Evolutionary conservation across 2,113 vertebrate species (phyloP), one percentile per base, ranked within the genome.

Genomic region (Tricholaema leucomelas): DNA sequence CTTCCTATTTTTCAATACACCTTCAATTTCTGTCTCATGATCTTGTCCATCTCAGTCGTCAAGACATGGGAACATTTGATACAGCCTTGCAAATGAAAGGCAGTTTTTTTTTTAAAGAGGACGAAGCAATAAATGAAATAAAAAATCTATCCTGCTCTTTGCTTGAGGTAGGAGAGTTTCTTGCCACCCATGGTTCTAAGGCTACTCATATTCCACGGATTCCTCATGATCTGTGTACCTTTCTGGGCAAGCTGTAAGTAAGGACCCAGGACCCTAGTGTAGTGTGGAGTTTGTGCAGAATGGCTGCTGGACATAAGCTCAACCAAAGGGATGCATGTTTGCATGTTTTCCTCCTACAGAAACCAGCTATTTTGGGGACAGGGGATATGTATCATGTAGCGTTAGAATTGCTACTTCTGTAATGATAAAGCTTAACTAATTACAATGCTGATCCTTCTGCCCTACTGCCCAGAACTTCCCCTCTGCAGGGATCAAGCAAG

Each of bases 121-220:
- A 74, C 8, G 56, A 77, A 71, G 30, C 11, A 58, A 21, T 5
- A 50, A 2, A 3, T 61, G 63, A 71, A 81, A 27, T 58, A 42
- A 20, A 40, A 79, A 27, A 13, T 75, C 63, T 18, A 48, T 54
- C 6, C 3, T 54, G 5, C 23, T 6, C 10, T 73, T 79, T 15
- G 3, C 55, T 79, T 2, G 2, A 65, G 8, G 4, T 0, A 2
- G 1, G 9, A 27, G 6, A 6, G 1, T 46, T 77, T 85, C 31
- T 66, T 4, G 28, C 15, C 17, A 40, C 1, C 2, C 1, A 0
- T 7, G 18, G 4, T 56, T 86, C 18, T 40, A 79, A 0, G 52
- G 12, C 8, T 59, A 10, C 28, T 58, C 23, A 42, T 17, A 40
- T 6, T 70, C 15, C 10, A 31, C 58, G 20, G 16, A 38, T 88